Evolutionary conservation across 1,140 invertebrate genomes (phyloP).

Genomic region (Pseudachorutes palmiensis): DNA sequence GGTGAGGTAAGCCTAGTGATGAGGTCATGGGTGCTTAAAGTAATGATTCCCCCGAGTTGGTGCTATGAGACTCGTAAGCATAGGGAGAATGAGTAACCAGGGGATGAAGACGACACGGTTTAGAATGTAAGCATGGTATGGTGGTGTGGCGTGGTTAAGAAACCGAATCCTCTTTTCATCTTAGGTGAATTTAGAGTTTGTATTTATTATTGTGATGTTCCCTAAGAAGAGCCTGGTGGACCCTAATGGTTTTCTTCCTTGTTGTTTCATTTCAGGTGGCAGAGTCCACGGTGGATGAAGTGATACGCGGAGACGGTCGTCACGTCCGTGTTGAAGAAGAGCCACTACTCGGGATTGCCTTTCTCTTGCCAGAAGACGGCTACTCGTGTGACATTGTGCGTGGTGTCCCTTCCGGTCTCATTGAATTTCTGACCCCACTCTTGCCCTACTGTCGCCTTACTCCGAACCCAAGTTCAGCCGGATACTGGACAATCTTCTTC

Average conservation of each 20-base stretch:
- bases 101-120: conserved; percentile 9
- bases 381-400: conserved; percentile 94
- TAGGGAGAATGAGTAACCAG: not conserved
- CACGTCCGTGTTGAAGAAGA: conserved; percentile 69
- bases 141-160: conserved; percentile 3
- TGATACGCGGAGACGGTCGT: conserved; percentile 78
- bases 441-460: conserved; percentile 79
- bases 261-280: conserved; percentile 58
- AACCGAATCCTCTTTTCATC: not conserved
- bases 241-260: conserved; percentile 7
- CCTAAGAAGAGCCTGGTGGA: no score
- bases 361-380: conserved; percentile 92
- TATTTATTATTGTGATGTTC: no score
- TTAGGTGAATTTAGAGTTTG: no score
- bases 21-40: not conserved
- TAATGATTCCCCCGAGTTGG: not conserved
- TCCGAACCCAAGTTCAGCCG: conserved; percentile 78
- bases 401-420: conserved; percentile 82
- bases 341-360: conserved; percentile 74
- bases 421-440: conserved; percentile 82
- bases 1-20: not conserved
- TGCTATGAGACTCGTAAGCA: not conserved
- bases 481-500: conserved; percentile 43
- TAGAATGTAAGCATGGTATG: not conserved
- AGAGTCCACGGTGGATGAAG: conserved; percentile 84